Evolutionary conservation across 2,888 invertebrate genomes (phyloP).

Genomic region (Rhamnusium bicolor): DNA sequence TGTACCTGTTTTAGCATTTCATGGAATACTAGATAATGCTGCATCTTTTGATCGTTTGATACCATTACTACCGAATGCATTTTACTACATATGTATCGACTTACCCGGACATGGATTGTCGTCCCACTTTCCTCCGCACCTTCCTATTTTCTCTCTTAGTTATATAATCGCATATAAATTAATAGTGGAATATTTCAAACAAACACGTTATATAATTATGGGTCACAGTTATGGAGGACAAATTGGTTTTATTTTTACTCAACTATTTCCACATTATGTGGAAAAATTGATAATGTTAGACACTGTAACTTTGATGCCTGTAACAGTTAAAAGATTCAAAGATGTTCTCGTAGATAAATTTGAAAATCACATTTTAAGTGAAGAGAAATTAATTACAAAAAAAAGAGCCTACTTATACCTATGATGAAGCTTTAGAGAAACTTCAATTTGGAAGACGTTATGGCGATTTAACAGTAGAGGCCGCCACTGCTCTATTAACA

Average conservation of each 20-base stretch:
- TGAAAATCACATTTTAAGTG: constrained; percentile 64
- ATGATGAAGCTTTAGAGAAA: constrained; percentile 71
- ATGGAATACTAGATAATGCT: constrained; percentile 76
- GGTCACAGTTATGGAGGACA: constrained; percentile 73
- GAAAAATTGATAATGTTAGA: constrained; percentile 71
- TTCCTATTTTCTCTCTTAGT: constrained; percentile 68
- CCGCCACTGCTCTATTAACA: constrained; percentile 72
- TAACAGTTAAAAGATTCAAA: constrained; percentile 55
- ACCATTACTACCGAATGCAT: constrained; percentile 71
- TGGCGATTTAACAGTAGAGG: constrained; percentile 67
- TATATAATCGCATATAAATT: constrained; percentile 66
- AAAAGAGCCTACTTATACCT: constrained; percentile 66
- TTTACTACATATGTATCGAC: constrained; percentile 72
- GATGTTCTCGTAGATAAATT: constrained; percentile 65
- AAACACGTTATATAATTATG: constrained; percentile 60
- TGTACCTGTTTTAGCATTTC: constrained; percentile 74
- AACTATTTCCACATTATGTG: constrained; percentile 69
- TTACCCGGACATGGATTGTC: constrained; percentile 77
- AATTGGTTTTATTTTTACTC: constrained; percentile 65
- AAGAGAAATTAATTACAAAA: constrained; percentile 56
- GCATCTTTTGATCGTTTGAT: constrained; percentile 75
- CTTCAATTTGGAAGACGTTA: constrained; percentile 69
- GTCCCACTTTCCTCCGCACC: constrained; percentile 70
- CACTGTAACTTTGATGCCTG: constrained; percentile 61
- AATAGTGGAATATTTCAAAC: constrained; percentile 59